Base-by-base conservation (phyloP, 2,888 invertebrate species). In the Drosophila buzzatii region DNA sequence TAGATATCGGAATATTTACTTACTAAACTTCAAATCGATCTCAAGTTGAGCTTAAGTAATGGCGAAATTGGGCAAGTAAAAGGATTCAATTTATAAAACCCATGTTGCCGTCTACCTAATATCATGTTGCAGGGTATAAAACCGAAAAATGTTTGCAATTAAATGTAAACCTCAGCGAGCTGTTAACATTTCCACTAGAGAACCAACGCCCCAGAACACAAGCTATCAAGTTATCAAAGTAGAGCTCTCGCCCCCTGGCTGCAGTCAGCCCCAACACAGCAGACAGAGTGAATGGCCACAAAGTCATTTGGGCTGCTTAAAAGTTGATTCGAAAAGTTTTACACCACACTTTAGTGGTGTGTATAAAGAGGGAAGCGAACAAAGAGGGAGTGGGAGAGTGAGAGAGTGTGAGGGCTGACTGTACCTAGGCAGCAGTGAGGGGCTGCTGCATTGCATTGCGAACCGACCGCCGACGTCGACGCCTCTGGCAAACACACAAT, bases 241-340 rank as follows among this genome's bases (percentile, higher is more conserved):
- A n/a, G 27, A 41, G n/a, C 27, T 31, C 55, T 31, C 41, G 23
- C 58, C 65, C 51, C 44, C 39, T n/a, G 8, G 20, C 2, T 49
- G 18, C 47, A 41, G 47, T 16, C 7, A n/a, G 3, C 23, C 8
- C 23, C 7, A 10, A n/a, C n/a, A n/a, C n/a, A n/a, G n/a, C n/a
- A n/a, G n/a, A n/a, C n/a, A 41, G 49, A 71, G 74, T 69, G 49
- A 58, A 83, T 81, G 75, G 86, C 86, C 90, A 59, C 83, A 83
- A 76, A 89, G 82, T 89, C 90, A 86, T 86, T 88, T 85, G 83
- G 76, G 83, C 82, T 77, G 85, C 86, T 87, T 87, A 87, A 85
- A 85, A 89, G 87, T 89, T 86, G 87, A 87, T 90, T 82, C 82
- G 82, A 89, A 90, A 87, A 87, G 82, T 87, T 87, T 76, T 73